phyloP scores from a whole-genome alignment of 2,888 invertebrate species.

The Calliopum simillimum region DNA sequence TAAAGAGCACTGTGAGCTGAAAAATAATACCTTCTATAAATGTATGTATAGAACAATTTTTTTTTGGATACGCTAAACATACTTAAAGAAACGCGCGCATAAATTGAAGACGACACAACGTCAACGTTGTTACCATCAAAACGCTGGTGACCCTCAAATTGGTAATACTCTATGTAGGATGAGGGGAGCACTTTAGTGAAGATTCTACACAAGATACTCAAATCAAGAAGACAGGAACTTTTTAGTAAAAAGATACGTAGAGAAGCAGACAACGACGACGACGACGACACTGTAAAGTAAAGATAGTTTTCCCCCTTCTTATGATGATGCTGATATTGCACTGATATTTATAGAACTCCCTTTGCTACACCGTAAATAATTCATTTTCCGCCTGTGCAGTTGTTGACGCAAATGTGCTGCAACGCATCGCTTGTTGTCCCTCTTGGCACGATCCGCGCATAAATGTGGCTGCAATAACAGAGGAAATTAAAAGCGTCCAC shows the following conservation, averaged over 20 bases:
- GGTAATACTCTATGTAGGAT: no score
- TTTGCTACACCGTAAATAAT: slow-evolving; percentile 24
- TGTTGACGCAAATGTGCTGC: slow-evolving; percentile 8
- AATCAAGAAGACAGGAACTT: no score
- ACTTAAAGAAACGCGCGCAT: slow-evolving; percentile 11
- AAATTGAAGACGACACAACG: slow-evolving; percentile 15
- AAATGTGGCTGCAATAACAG: no score
- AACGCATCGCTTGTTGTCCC: slow-evolving; percentile 6
- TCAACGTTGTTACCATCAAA: neutral
- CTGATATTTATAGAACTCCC: neutral
- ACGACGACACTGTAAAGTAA: neutral
- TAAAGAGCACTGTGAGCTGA: neutral
- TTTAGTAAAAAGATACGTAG: no score
- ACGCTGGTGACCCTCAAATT: slow-evolving; percentile 15
- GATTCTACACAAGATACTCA: no score
- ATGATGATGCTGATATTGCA: neutral
- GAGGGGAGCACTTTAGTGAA: no score
- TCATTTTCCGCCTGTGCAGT: slow-evolving; percentile 18
- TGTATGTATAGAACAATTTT: neutral
- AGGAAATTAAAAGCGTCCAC: no score
- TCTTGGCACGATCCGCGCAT: no score
- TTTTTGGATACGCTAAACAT: neutral
- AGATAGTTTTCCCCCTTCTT: neutral
- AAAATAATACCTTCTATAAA: neutral
- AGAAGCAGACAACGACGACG: neutral